A percentile compares a stretch with the other conserved stretches of the same genome.
phyloP scores from a whole-genome alignment of 2,888 invertebrate genomes.

The Polymixis flavicincta region DNA sequence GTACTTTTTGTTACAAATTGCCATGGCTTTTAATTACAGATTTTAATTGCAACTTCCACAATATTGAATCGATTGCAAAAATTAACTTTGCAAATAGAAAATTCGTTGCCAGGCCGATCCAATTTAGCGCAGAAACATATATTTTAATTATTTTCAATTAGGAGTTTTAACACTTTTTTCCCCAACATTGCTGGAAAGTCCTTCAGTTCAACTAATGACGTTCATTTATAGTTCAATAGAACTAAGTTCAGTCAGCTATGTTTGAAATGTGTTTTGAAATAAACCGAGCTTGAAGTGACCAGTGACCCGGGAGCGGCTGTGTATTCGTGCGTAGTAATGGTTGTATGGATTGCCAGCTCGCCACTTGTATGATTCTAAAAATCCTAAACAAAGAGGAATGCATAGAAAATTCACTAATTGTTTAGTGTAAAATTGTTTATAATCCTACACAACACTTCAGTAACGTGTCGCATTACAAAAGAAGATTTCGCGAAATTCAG shows the following conservation, averaged over 20 bases:
- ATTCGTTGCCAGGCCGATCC: background rate
- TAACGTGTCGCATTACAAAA: background rate
- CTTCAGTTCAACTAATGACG: conserved; percentile 41
- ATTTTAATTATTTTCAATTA: conserved; percentile 12
- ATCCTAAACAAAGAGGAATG: conserved; percentile 18
- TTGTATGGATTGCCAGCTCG: conserved; percentile 15
- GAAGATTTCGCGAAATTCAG: background rate
- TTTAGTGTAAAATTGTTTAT: no score
- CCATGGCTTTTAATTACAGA: conserved; percentile 16
- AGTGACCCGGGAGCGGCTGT: conserved; percentile 27
- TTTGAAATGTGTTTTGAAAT: conserved; percentile 56
- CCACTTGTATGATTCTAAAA: conserved; percentile 21
- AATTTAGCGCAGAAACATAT: conserved; percentile 12
- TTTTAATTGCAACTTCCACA: conserved; percentile 10
- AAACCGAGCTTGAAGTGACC: conserved; percentile 36
- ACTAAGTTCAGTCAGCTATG: conserved; percentile 34
- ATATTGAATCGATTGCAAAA: conserved; percentile 9
- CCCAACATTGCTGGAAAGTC: conserved; percentile 28
- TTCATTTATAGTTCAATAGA: conserved; percentile 55
- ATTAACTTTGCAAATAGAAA: conserved; percentile 21
- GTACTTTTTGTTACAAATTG: conserved; percentile 10
- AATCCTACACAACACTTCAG: conserved; percentile 3
- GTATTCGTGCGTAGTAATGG: conserved; percentile 31
- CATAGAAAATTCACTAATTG: background rate
- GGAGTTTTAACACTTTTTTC: conserved; percentile 21